These are phyloP conservation scores for Loris lydekkerianus DNA, from an alignment of 2,797 vertebrate species.

Conservation along the genomic window DNA sequence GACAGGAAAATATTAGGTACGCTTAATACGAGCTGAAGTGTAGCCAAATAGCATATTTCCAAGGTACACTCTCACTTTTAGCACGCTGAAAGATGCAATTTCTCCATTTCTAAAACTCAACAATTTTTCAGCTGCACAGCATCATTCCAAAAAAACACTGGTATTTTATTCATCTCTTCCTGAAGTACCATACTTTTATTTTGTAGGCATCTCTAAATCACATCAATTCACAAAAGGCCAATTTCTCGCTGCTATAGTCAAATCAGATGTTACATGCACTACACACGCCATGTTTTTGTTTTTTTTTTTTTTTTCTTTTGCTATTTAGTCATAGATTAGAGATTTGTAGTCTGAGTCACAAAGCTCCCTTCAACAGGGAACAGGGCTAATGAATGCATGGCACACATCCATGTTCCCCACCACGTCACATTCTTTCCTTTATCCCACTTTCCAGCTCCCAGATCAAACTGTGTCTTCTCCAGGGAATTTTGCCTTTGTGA, in stretches of 20 bases:
- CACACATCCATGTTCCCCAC: not conserved
- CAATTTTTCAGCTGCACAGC: conserved; percentile 75
- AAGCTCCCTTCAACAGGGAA: not conserved
- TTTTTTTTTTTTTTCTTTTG: not conserved
- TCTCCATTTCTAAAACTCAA: conserved; percentile 80
- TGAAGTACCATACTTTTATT: conserved; percentile 77
- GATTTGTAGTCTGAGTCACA: conserved; percentile 71
- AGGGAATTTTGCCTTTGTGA: conserved; percentile 19
- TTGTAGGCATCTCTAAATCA: conserved; percentile 78
- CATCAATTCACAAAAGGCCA: conserved; percentile 78
- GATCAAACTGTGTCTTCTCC: not conserved
- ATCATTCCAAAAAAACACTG: conserved; percentile 76
- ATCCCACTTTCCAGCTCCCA: not conserved
- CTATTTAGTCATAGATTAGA: conserved; percentile 75
- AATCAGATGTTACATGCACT: conserved; percentile 70
- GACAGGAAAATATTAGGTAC: conserved; percentile 68
- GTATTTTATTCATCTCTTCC: conserved; percentile 82
- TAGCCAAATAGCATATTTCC: conserved; percentile 67
- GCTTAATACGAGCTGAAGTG: conserved; percentile 42
- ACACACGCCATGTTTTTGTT: not conserved
- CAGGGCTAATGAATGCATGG: conserved; percentile 29
- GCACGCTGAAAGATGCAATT: conserved; percentile 75
- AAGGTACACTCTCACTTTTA: not conserved
- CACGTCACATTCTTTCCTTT: not conserved
- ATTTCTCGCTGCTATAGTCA: conserved; percentile 71